These are phyloP conservation scores for Brachyopa scutellaris DNA, from an alignment of 2,888 invertebrate species.

Conservation along the genomic window DNA sequence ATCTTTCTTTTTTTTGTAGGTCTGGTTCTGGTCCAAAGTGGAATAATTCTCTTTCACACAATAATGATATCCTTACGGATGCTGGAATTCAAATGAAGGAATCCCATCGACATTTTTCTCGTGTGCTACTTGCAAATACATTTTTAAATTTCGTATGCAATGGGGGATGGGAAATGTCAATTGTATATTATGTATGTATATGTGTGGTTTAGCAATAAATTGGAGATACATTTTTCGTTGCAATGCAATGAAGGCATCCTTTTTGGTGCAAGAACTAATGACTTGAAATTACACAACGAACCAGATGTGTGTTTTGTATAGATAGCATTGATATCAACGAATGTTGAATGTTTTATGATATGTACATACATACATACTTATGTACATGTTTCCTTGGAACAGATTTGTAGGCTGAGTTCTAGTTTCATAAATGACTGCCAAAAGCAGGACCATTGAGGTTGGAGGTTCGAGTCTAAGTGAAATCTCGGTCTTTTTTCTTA, in stretches of 20 bases:
- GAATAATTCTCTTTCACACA: constrained; percentile 17
- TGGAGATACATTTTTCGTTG: constrained; percentile 7
- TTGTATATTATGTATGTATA: too few relatives aligned
- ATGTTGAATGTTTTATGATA: too few relatives aligned
- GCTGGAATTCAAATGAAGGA: constrained; percentile 32
- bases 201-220: constrained; percentile 49
- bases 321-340: too few relatives aligned
- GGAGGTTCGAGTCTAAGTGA: too few relatives aligned
- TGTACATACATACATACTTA: too few relatives aligned
- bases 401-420: too few relatives aligned
- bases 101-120: background rate
- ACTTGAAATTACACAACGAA: too few relatives aligned
- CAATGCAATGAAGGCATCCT: background rate
- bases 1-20: constrained; percentile 8
- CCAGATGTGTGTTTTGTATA: too few relatives aligned
- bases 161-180: constrained; percentile 44
- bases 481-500: too few relatives aligned
- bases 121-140: constrained; percentile 42
- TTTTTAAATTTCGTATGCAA: constrained; percentile 53
- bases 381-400: too few relatives aligned
- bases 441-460: too few relatives aligned
- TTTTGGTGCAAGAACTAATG: constrained; percentile 14
- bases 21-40: constrained; percentile 19
- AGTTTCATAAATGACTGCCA: too few relatives aligned
- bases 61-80: constrained; percentile 31